Evolutionary conservation across 2,113 vertebrate species (phyloP).

Genomic region (Mirounga angustirostris): DNA sequence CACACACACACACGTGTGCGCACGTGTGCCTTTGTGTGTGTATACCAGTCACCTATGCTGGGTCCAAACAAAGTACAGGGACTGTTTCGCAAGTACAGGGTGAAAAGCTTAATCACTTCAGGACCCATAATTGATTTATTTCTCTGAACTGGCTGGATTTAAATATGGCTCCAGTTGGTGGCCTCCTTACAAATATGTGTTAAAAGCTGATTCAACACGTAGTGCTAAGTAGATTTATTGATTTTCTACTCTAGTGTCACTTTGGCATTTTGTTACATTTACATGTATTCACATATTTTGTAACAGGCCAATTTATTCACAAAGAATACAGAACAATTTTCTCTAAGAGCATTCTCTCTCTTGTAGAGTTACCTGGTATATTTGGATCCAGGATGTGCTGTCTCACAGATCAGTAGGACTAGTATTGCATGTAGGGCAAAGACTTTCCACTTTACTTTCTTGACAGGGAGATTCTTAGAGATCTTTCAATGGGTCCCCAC

Average conservation of each 20-base stretch:
- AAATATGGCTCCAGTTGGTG: neutral
- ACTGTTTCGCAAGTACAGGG: constrained; percentile 20
- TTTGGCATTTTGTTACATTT: constrained; percentile 67
- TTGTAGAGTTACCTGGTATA: neutral
- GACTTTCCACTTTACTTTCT: neutral
- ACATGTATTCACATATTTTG: constrained; percentile 52
- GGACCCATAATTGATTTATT: constrained; percentile 64
- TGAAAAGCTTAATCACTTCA: constrained; percentile 41
- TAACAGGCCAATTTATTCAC: constrained; percentile 54
- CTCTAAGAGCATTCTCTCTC: neutral
- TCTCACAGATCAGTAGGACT: neutral
- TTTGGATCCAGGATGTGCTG: neutral
- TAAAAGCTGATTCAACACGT: constrained; percentile 54
- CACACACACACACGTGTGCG: neutral
- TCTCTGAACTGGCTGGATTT: constrained; percentile 59
- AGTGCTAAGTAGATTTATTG: constrained; percentile 64
- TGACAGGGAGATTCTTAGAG: neutral
- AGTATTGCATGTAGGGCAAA: neutral
- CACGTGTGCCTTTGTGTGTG: neutral
- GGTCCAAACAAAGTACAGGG: neutral
- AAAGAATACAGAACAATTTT: neutral
- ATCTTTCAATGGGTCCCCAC: no score
- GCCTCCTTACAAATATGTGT: constrained; percentile 49
- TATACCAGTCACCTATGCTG: neutral
- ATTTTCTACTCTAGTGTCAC: constrained; percentile 60